Percentiles rank a stretch among this genome's conserved stretches.
Evolutionary conservation across 2,888 invertebrate genomes (phyloP).

Genomic region (Tipula confusa): DNA sequence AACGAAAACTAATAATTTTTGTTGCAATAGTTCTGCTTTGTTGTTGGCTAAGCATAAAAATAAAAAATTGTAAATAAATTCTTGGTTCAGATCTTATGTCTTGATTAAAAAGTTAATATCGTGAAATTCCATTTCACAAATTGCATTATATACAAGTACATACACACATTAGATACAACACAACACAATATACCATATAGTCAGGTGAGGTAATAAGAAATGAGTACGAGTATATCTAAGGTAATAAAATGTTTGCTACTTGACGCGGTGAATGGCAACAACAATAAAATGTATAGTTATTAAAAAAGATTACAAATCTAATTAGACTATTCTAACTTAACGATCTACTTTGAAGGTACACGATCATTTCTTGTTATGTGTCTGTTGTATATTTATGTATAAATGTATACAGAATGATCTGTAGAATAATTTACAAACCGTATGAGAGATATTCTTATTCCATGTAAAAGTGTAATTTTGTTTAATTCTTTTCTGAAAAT

Average conservation of each 20-base stretch:
- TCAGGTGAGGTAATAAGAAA: not conserved
- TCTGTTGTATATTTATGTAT: not conserved
- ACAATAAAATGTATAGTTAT: not conserved
- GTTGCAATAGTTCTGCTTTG: not conserved
- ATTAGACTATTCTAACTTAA: not conserved
- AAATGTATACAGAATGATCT: no score
- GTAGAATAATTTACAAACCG: no score
- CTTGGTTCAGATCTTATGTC: not conserved
- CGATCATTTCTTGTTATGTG: not conserved
- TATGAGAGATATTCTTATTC: no score
- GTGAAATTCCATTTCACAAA: not conserved
- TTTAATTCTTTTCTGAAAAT: no score
- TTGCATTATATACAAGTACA: not conserved
- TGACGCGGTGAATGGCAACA: not conserved
- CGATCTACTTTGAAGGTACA: not conserved
- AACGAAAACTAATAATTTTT: not conserved
- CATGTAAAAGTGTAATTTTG: no score
- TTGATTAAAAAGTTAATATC: not conserved
- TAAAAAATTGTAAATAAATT: no score
- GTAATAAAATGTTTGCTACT: not conserved
- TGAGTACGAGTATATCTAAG: no score
- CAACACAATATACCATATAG: not conserved
- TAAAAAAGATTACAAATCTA: not conserved
- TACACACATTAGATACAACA: not conserved
- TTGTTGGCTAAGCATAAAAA: not conserved